phyloP scores from a whole-genome alignment of 2,113 vertebrate species.

The Pteronura brasiliensis region DNA sequence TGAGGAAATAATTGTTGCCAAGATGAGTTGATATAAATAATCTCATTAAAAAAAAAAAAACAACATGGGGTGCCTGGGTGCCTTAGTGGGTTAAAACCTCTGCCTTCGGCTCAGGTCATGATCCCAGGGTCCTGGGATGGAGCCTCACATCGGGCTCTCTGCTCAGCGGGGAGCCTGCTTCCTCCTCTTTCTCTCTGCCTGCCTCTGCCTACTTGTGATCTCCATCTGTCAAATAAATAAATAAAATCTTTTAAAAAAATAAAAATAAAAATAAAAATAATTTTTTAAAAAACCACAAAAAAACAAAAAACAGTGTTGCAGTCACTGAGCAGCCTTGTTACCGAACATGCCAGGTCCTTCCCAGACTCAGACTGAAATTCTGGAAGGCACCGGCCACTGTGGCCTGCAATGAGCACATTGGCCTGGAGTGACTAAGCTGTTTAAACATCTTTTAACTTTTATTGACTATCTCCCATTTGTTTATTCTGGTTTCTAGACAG shows the following conservation, averaged over 20 bases:
- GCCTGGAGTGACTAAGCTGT: background rate
- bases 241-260: too few relatives aligned
- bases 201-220: too few relatives aligned
- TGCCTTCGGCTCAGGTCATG: too few relatives aligned
- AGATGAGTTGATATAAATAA: background rate
- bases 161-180: too few relatives aligned
- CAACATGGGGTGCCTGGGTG: too few relatives aligned
- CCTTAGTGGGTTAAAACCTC: too few relatives aligned
- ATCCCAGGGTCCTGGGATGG: too few relatives aligned
- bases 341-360: background rate
- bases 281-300: too few relatives aligned
- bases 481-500: background rate
- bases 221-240: too few relatives aligned
- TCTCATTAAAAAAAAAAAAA: background rate
- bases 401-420: background rate
- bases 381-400: background rate
- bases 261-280: too few relatives aligned
- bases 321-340: background rate
- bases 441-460: background rate
- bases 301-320: background rate
- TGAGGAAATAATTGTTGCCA: background rate
- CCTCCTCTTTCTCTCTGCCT: too few relatives aligned
- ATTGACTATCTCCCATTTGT: background rate
- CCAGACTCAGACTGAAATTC: background rate
- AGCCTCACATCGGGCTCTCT: too few relatives aligned